Base-by-base conservation (phyloP, 1,140 invertebrate genomes). In the Diploscapter pachys region DNA sequence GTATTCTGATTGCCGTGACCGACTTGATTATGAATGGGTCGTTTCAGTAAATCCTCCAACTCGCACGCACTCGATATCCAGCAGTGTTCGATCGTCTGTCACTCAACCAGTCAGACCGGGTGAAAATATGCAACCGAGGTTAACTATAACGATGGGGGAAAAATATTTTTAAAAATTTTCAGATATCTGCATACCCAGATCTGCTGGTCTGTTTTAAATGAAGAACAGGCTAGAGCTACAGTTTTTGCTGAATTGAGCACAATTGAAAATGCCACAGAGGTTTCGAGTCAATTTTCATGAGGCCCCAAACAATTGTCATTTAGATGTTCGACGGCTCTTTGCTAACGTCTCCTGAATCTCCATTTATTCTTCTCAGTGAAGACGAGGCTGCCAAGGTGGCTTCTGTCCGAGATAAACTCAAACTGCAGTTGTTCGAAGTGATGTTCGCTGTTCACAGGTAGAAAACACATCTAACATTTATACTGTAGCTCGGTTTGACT, bases 61-160 rank as follows among this genome's bases (percentile, higher is more conserved):
- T 31, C 31, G 31, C 31, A 70, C 55, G 3, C 55, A 62, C 50
- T 67, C 66, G 3, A 55, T 61, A 63, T 61, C 72, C 49, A 55
- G 65, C 56, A 69, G 54, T 74, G 65, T 69, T 61, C 11, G 51
- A 63, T 68, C 65, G 53, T 64, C 57, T 70, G 51, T 61, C 53
- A 6, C 51, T 61, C 73, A 78, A 51, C 57, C 76, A 52, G 71
- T 78, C 49, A 65, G 69, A 13, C 76, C 76, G 31, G 76, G 76
- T 50, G 76, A 78, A 67, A 78, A 78, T 61, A 64, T 63, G 52
- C 76, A 78, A 55, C 76, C 76, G 52, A 63, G 71, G 31, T 31
- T 31, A 31, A 31, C 31, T 31, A 31, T 31, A 31, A 31, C 31
- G 31, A 31, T 31, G 31, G 31, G 31, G 31, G 31, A 31, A 31